Base-by-base conservation (phyloP, 1,140 invertebrate genomes). In the Manduca sexta region DNA sequence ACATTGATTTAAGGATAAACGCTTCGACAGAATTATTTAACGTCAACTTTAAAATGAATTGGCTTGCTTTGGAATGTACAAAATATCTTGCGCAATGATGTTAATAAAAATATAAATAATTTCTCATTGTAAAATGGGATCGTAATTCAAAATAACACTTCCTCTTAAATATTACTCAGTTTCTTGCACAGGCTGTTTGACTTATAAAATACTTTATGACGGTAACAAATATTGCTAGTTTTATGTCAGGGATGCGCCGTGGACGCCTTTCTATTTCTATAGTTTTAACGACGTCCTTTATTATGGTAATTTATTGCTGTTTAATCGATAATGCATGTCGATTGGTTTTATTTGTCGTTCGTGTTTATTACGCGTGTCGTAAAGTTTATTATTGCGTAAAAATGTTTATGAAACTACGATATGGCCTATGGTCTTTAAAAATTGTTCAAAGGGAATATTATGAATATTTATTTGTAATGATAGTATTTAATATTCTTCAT, bases 151-250 rank as follows among this genome's bases (percentile, higher is more conserved):
- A 26, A 38, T 57, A 57, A 63, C 44, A 60, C 41, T 60, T 50
- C 49, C 56, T 50, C 60, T 59, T 62, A 68, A 67, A 55, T 51
- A 54, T 52, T 50, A 51, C 54, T 34, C 26, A 38, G 59, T 60
- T 56, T 48, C 50, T 49, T 58, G 56, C 58, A 43, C 51, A 17
- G 11, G 52, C 51, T 53, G 50, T 55, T n/a, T 51, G 45, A 59
- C 50, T 65, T 72, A 64, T 67, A 66, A 63, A 70, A 65, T 58
- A 43, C 45, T 77, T 76, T 74, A 74, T 51, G 66, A 69, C 50
- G 49, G 59, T 44, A 64, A 71, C 64, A 74, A 77, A 72, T 68
- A 66, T 62, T 51, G 49, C 51, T 34, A 54, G 58, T 68, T 73
- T 66, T 60, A 64, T 70, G 57, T 46, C 48, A 51, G 49, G 50